These are phyloP conservation scores for Psettodes erumei DNA, from an alignment of 2,113 vertebrate genomes.

Conservation along the genomic window DNA sequence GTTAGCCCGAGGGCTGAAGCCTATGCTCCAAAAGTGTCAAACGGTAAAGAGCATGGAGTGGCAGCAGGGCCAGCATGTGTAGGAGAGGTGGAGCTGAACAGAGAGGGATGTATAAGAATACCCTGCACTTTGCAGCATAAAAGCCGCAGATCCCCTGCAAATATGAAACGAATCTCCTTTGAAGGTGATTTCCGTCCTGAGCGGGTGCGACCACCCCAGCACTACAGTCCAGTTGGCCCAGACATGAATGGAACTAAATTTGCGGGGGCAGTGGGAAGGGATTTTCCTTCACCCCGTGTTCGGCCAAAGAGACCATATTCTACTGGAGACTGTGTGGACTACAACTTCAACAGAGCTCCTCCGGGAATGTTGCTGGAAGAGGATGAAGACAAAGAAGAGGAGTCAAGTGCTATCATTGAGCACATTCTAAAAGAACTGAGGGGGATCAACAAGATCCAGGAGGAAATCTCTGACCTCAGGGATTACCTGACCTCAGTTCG, in stretches of 20 bases:
- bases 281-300: slow-evolving; percentile 45
- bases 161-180: slow-evolving; percentile 64
- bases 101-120: slow-evolving; percentile 84
- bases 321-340: slow-evolving; percentile 75
- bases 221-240: slow-evolving; percentile 27
- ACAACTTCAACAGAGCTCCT: slow-evolving; percentile 67
- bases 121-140: slow-evolving; percentile 83
- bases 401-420: slow-evolving; percentile 87
- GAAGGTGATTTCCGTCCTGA: slow-evolving; percentile 63
- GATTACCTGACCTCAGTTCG: slow-evolving; percentile 92
- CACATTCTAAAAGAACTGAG: slow-evolving; percentile 95
- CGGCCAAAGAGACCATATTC: slow-evolving; percentile 76
- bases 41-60: slow-evolving; percentile 61
- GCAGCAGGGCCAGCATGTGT: slow-evolving; percentile 71
- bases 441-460: slow-evolving; percentile 96
- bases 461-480: slow-evolving; percentile 94
- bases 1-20: slow-evolving; percentile 49
- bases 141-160: slow-evolving; percentile 53
- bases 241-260: slow-evolving; percentile 64
- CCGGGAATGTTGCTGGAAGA: slow-evolving; percentile 68
- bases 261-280: slow-evolving; percentile 23
- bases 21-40: slow-evolving; percentile 62
- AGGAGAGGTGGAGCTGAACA: slow-evolving; percentile 84
- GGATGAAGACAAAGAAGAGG: slow-evolving; percentile 78
- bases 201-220: not conserved